A percentile compares a stretch with the other conserved stretches of the same genome.
Conservation (phyloP, 2,888 invertebrate genomes). For the Ariolimax columbianus region DNA sequence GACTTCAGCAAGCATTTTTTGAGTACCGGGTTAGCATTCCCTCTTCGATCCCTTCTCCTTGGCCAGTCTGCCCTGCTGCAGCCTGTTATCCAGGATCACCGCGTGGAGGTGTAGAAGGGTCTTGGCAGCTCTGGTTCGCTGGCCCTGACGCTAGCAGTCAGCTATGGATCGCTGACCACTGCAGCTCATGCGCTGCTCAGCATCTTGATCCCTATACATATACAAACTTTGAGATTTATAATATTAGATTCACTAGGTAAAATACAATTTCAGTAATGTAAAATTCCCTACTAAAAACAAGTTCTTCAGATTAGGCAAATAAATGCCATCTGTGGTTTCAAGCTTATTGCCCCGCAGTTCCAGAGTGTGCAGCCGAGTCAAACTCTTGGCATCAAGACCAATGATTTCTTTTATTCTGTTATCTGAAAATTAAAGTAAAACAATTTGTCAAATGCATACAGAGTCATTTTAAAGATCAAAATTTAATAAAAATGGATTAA, state of each 20-base stretch:
- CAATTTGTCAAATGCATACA: background rate
- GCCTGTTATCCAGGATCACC: too few species aligned
- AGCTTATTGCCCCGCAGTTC: constrained; percentile 78
- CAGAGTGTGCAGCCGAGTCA: constrained; percentile 75
- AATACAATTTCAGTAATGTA: background rate
- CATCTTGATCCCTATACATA: too few species aligned
- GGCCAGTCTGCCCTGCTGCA: too few species aligned
- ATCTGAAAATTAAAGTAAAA: constrained; percentile 61
- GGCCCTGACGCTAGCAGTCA: too few species aligned
- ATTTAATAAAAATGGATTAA: background rate
- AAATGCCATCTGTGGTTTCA: constrained; percentile 74
- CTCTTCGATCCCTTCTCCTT: too few species aligned
- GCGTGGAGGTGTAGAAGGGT: too few species aligned
- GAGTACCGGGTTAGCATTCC: too few species aligned
- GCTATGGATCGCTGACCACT: too few species aligned
- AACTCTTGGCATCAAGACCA: constrained; percentile 70
- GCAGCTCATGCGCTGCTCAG: too few species aligned
- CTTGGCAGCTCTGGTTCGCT: too few species aligned
- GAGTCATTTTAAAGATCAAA: background rate
- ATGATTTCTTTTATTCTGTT: constrained; percentile 73
- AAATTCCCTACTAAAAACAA: constrained; percentile 74
- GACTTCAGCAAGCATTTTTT: too few species aligned
- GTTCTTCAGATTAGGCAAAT: constrained; percentile 77
- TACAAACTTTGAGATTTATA: too few species aligned
- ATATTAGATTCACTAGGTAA: background rate